Evolutionary conservation across 2,888 invertebrate species (phyloP), one percentile per base, ranked within the genome.

Genomic region (Norana najaformis): DNA sequence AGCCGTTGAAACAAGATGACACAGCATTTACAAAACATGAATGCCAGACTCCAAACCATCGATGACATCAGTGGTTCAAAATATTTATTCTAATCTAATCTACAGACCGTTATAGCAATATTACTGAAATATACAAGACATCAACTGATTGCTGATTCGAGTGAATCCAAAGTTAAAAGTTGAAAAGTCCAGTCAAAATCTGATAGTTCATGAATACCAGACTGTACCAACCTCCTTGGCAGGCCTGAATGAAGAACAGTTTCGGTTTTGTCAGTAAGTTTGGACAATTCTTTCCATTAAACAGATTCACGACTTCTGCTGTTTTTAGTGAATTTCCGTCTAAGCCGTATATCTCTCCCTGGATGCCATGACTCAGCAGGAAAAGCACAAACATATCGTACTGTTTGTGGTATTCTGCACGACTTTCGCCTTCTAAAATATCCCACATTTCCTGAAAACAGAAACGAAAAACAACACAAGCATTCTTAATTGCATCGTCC

Each of bases 141-240:
- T 47, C 47, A 23, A 23, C 23, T 41, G 41, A 41, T 41, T 13
- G 14, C 18, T 13, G 41, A 13, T 41, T 41, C 41, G 18, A 13
- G 14, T 41, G 20, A n/a, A n/a, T n/a, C n/a, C n/a, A 8, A 23
- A 47, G 47, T 47, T 23, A 23, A 23, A 23, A 23, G 11, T 47
- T 1, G 23, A 4, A 47, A n/a, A n/a, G n/a, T 6, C 47, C 11
- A 23, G 8, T 47, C n/a, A 13, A 69, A 69, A 69, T 69, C n/a
- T n/a, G 13, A 69, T 3, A n/a, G 30, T 30, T 69, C n/a, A n/a
- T 0, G n/a, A 8, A 47, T 23, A 69, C n/a, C n/a, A n/a, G n/a
- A n/a, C n/a, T n/a, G n/a, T 69, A 69, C 69, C n/a, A 4, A 85
- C 85, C 36, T 85, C 85, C 85, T 14, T 85, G 85, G 85, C 85